Percentiles rank a stretch among this genome's conserved stretches.
These are phyloP conservation scores for Trichopria drosophilae DNA, from an alignment of 2,888 invertebrate genomes.

Conservation along the genomic window DNA sequence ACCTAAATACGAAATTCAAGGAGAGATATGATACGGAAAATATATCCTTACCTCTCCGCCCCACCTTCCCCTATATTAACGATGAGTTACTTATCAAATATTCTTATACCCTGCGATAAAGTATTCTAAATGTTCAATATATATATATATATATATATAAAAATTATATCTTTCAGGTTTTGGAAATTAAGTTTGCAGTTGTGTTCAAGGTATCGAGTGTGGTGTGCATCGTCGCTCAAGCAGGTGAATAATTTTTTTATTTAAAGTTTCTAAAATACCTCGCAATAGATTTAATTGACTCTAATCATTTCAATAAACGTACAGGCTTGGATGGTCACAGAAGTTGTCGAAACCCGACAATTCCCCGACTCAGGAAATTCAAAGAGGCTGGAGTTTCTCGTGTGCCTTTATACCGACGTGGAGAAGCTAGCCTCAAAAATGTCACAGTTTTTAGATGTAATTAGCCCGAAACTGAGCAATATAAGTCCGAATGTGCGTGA, in stretches of 20 bases:
- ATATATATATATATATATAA: constrained; percentile 5
- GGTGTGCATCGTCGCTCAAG: constrained; percentile 61
- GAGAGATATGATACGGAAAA: too few relatives aligned
- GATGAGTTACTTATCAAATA: too few relatives aligned
- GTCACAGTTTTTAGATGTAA: constrained; percentile 45
- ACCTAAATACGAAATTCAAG: too few relatives aligned
- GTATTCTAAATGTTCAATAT: constrained; percentile 4
- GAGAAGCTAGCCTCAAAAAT: constrained; percentile 51
- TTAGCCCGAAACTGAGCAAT: constrained; percentile 41
- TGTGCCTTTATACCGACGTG: constrained; percentile 57
- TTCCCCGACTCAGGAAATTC: constrained; percentile 39
- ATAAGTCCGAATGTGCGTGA: constrained; percentile 37
- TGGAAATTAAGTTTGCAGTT: constrained; percentile 88
- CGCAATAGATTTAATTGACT: background rate
- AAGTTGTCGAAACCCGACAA: constrained; percentile 40
- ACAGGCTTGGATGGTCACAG: constrained; percentile 44
- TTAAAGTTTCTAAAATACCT: background rate
- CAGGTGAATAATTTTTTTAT: constrained; percentile 36
- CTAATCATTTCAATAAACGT: constrained; percentile 12
- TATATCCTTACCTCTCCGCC: too few relatives aligned
- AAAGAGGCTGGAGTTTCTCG: constrained; percentile 51
- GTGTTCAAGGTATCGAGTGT: constrained; percentile 76
- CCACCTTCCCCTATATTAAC: too few relatives aligned
- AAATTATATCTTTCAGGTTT: constrained; percentile 63
- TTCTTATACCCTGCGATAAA: too few relatives aligned